A percentile compares a stretch with the other conserved stretches of the same genome.
These are phyloP conservation scores for Villa cingulata DNA, from an alignment of 2,888 invertebrate genomes.

Conservation along the genomic window DNA sequence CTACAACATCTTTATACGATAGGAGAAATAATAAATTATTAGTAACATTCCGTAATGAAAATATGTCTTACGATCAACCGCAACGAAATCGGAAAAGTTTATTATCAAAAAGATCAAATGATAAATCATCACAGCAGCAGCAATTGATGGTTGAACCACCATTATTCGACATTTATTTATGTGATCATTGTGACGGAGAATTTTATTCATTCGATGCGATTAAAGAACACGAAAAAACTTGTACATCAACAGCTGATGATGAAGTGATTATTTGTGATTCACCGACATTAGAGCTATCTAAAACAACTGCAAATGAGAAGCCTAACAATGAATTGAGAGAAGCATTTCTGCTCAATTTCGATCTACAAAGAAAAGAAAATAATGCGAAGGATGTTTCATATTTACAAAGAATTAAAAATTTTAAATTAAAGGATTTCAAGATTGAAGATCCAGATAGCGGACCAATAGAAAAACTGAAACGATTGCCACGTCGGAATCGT, in stretches of 20 bases:
- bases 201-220: constrained; percentile 45
- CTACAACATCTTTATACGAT: constrained; percentile 57
- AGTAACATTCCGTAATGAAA: constrained; percentile 64
- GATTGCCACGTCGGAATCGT: constrained; percentile 35
- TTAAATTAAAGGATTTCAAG: neutral
- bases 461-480: constrained; percentile 24
- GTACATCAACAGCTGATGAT: constrained; percentile 31
- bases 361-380: constrained; percentile 23
- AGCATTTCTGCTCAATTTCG: constrained; percentile 39
- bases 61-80: constrained; percentile 40
- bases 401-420: neutral
- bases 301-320: neutral
- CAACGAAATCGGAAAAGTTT: constrained; percentile 36
- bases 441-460: neutral
- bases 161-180: constrained; percentile 53
- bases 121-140: constrained; percentile 16
- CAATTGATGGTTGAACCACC: constrained; percentile 44
- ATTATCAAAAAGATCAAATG: constrained; percentile 30
- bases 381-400: neutral
- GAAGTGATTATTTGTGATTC: constrained; percentile 36
- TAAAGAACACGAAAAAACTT: constrained; percentile 40
- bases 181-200: constrained; percentile 63
- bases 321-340: constrained; percentile 27
- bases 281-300: constrained; percentile 23
- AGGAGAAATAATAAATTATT: constrained; percentile 49